A percentile compares a stretch with the other conserved stretches of the same genome.
These are phyloP conservation scores for Anoura caudifer DNA, from an alignment of 2,113 vertebrate species.

Conservation along the genomic window DNA sequence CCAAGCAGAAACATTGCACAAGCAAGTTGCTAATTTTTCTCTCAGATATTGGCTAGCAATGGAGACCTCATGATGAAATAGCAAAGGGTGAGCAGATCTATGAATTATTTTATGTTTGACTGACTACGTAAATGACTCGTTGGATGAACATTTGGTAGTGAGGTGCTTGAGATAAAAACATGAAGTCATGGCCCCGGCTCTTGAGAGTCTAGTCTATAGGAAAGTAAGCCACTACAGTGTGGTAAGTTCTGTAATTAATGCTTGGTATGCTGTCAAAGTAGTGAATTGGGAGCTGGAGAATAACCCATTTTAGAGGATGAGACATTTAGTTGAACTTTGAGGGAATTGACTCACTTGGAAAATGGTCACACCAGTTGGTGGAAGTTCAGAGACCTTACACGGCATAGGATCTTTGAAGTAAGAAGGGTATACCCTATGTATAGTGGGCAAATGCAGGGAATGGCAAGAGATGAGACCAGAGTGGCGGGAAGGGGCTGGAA, in stretches of 20 bases:
- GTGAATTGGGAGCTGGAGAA: background rate
- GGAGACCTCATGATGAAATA: background rate
- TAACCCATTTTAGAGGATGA: background rate
- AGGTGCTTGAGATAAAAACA: background rate
- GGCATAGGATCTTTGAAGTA: background rate
- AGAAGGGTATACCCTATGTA: background rate
- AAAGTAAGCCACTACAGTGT: background rate
- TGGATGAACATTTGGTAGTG: background rate
- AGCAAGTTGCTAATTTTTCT: slow-evolving; percentile 32
- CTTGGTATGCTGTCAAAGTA: background rate
- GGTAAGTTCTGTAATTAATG: background rate
- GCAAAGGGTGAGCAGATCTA: background rate
- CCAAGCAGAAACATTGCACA: background rate
- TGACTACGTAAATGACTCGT: background rate
- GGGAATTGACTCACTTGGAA: background rate
- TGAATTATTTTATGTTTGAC: background rate
- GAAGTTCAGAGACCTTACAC: background rate
- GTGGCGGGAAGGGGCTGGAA: background rate
- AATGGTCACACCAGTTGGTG: background rate
- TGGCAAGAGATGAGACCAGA: background rate
- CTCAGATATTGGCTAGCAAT: background rate
- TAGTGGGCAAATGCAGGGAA: background rate
- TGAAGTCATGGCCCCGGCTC: background rate
- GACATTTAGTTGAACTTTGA: background rate
- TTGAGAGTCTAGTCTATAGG: background rate